Percentiles rank a stretch among this genome's conserved stretches.
Evolutionary conservation across 2,888 invertebrate species (phyloP).

Genomic region (Rhingia campestris): DNA sequence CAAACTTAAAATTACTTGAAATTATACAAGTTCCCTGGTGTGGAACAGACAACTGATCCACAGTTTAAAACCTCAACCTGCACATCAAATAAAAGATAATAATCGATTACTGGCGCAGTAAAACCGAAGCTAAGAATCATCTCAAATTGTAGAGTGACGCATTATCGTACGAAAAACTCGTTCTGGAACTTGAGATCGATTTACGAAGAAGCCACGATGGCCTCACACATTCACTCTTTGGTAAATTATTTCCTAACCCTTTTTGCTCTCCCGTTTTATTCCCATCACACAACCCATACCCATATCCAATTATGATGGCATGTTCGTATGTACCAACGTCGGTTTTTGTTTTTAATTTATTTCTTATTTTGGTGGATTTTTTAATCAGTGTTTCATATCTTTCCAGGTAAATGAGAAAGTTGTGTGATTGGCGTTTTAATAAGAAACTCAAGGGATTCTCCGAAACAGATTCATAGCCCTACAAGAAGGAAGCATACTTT

Average conservation of each 20-base stretch:
- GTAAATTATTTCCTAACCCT: conserved; percentile 23
- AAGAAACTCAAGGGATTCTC: conserved; percentile 9
- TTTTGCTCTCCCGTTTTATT: neutral
- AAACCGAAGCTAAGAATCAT: conserved; percentile 10
- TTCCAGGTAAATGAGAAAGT: conserved; percentile 50
- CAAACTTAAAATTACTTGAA: too few relatives aligned
- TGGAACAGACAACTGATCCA: neutral
- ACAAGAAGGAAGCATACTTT: neutral
- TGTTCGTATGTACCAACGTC: conserved; percentile 11
- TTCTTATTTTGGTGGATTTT: conserved; percentile 21
- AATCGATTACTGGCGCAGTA: conserved; percentile 26
- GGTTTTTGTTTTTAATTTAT: conserved; percentile 38
- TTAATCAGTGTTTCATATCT: conserved; percentile 40
- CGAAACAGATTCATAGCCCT: neutral
- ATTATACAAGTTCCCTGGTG: too few relatives aligned
- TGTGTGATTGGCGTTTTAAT: conserved; percentile 61
- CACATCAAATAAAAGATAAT: conserved; percentile 23
- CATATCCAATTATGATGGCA: conserved; percentile 42
- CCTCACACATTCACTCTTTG: neutral
- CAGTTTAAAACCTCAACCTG: conserved; percentile 15
- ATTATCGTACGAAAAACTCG: conserved; percentile 37
- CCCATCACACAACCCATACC: neutral
- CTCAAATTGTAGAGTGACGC: conserved; percentile 32
- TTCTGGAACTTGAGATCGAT: conserved; percentile 38
- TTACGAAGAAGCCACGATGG: conserved; percentile 24